These are phyloP conservation scores for Phocides pigmalion DNA, from an alignment of 1,140 invertebrate genomes.

Conservation along the genomic window DNA sequence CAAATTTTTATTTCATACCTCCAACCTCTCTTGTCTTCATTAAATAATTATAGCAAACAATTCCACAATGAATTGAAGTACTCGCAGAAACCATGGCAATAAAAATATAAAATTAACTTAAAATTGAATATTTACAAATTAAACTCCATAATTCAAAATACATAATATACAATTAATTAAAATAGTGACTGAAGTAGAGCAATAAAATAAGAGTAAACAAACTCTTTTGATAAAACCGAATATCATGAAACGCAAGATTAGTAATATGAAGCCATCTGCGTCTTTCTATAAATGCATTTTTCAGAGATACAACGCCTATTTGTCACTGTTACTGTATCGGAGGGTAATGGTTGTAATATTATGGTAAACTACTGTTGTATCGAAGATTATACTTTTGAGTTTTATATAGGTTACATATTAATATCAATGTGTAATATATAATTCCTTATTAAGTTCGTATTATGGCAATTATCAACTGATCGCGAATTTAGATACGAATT, in stretches of 20 bases:
- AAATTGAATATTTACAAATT: conserved; percentile 79
- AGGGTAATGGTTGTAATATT: conserved; percentile 49
- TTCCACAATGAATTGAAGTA: conserved; percentile 71
- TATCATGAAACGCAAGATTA: conserved; percentile 52
- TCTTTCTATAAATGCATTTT: conserved; percentile 54
- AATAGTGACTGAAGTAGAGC: conserved; percentile 79
- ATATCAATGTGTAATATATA: conserved; percentile 49
- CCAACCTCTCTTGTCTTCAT: conserved; percentile 67
- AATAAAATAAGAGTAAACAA: conserved; percentile 65
- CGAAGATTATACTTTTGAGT: conserved; percentile 48
- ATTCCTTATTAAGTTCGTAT: conserved; percentile 48
- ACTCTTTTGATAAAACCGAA: conserved; percentile 56
- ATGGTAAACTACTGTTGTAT: conserved; percentile 53
- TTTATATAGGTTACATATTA: conserved; percentile 47
- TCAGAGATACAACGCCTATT: conserved; percentile 39
- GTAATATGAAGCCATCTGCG: conserved; percentile 49
- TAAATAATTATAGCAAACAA: conserved; percentile 76
- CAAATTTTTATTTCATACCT: conserved; percentile 81
- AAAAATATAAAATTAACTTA: conserved; percentile 80
- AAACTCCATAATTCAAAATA: conserved; percentile 67
- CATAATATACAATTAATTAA: conserved; percentile 82
- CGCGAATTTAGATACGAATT: conserved; percentile 64
- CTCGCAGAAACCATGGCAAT: conserved; percentile 78
- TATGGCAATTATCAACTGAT: conserved; percentile 77
- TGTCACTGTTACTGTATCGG: conserved; percentile 56